Base-by-base conservation (phyloP, 2,888 invertebrate species). In the Cynaeus angustus region DNA sequence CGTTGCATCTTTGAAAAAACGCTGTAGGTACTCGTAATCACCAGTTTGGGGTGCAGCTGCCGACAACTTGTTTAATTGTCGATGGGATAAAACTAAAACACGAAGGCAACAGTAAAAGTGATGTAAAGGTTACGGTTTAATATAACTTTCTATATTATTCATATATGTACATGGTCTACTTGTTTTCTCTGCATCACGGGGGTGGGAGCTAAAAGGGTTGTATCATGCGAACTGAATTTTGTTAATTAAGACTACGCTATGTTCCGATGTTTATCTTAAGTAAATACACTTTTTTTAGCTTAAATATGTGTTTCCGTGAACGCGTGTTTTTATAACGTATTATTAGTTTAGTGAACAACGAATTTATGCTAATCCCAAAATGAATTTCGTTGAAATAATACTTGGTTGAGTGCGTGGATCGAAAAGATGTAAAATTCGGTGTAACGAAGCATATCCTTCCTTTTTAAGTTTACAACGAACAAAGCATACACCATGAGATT, bases 141-240 rank as follows among this genome's bases (percentile, higher is more conserved):
- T 43, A 43, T 43, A 43, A 43, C 43, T 43, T 43, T 43, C 12
- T 12, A 43, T 2, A 12, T 43, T 43, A 43, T 43, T 43, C 7
- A 12, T 13, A 37, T 2, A 7, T 7, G 37, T n/a, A 37, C 30
- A 30, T 8, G 8, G n/a, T n/a, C 37, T n/a, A 37, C 7, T 37
- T 37, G 37, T 37, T 37, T 37, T 37, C 8, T 37, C n/a, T 37
- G 37, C 37, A 37, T 37, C 8, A 21, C 8, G 37, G 7, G 37
- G 7, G n/a, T 37, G 2, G 7, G 8, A n/a, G 37, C 2, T n/a
- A 37, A n/a, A 37, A 8, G 8, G 37, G 37, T 37, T 8, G 37
- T 38, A 10, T 2, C 10, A 5, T 38, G n/a, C 10, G n/a, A 38
- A 38, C 10, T 3, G 38, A 38, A 9, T 38, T 21, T 21, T 21